Conservation (phyloP, 2,113 vertebrate genomes). For the Dicentrarchus labrax region DNA sequence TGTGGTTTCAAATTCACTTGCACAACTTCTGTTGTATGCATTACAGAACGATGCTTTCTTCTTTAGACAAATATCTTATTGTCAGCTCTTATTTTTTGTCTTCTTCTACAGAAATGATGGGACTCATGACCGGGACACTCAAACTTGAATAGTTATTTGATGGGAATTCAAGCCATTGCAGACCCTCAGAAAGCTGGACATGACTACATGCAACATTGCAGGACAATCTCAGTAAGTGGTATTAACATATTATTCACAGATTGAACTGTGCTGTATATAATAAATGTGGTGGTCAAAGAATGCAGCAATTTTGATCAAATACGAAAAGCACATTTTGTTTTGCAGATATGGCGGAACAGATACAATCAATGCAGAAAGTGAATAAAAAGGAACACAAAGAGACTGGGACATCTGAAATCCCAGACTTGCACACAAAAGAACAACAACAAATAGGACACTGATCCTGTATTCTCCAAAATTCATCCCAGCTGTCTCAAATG, state of each 20-base stretch:
- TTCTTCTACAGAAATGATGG: not conserved
- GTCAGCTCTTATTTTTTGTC: conserved; percentile 1
- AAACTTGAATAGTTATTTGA: not conserved
- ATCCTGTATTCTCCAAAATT: conserved; percentile 44
- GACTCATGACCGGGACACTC: not conserved
- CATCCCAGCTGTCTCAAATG: conserved; percentile 56
- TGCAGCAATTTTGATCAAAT: conserved; percentile 13
- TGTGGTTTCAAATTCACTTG: conserved; percentile 45
- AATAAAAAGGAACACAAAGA: conserved; percentile 22
- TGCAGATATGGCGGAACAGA: conserved; percentile 15
- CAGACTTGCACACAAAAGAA: conserved; percentile 47
- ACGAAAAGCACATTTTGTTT: conserved; percentile 17
- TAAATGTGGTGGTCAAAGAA: conserved; percentile 9
- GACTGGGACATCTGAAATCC: conserved; percentile 23
- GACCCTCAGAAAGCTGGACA: not conserved
- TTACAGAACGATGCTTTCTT: not conserved
- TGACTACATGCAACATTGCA: not conserved
- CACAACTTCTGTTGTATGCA: conserved; percentile 47
- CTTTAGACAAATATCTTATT: conserved; percentile 12
- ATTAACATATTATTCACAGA: conserved; percentile 7
- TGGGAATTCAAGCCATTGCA: not conserved
- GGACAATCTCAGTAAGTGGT: not conserved
- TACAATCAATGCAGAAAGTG: conserved; percentile 20
- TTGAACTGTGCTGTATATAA: conserved; percentile 3
- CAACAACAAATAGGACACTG: conserved; percentile 51